Evolutionary conservation across 2,888 invertebrate species (phyloP), one percentile per base, ranked within the genome.

Genomic region (Idaea dimidiata): DNA sequence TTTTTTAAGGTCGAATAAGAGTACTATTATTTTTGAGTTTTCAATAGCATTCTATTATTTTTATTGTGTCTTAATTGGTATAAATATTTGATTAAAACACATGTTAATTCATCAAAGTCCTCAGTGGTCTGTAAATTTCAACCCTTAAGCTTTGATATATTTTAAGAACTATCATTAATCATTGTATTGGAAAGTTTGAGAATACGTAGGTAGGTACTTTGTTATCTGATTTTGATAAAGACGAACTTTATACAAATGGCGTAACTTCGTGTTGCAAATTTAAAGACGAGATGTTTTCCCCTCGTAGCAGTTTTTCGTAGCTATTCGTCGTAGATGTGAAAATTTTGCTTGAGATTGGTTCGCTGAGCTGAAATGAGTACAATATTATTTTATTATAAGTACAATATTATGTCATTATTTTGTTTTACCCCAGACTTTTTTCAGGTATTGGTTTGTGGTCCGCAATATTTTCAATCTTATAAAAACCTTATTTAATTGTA

Each of bases 101-200:
- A 1, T 43, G 7, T 43, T 43, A 1, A 24, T 8, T 43, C 43
- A 43, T 43, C 7, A 43, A 43, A 14, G 14, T 14, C 10, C 3
- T 43, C 10, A 10, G 10, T 43, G 3, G 43, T 14, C 14, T 43
- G 43, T 24, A 8, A 43, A 8, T 10, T 43, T 43, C 43, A 43
- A 43, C 7, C 43, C 43, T 10, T 43, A 43, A 8, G 5, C 24
- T 24, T 24, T 1, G 24, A 24, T 14, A 14, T 43, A 43, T 43
- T 43, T 43, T 82, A 69, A 63, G 68, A 83, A 82, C 77, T 79
- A 77, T 79, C 84, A 72, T 87, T 87, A 81, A 82, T 86, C 82
- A 83, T 72, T 63, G 70, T 78, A 80, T 82, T 75, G 77, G 74
- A 70, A 68, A 83, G 43, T 43, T 43, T 43, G 43, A 43, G 43